Conservation (phyloP, 1,140 invertebrate genomes). For the Vanessa tameamea region DNA sequence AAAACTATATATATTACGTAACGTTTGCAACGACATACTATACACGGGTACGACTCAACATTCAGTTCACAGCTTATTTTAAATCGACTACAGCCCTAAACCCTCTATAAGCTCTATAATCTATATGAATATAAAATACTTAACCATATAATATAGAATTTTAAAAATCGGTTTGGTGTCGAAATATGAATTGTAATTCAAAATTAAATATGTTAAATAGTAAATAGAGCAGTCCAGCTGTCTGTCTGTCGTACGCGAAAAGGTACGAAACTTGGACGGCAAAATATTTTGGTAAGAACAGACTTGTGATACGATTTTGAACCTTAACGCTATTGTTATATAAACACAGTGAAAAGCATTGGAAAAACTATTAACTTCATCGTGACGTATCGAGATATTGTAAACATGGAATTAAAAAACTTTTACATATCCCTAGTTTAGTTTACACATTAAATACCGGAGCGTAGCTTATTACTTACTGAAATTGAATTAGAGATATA, state of each 20-base stretch:
- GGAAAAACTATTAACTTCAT: slow-evolving; percentile 24
- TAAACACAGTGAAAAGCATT: slow-evolving; percentile 33
- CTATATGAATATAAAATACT: slow-evolving; percentile 78
- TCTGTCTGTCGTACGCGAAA: slow-evolving; percentile 44
- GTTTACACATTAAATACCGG: slow-evolving; percentile 25
- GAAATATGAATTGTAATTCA: slow-evolving; percentile 62
- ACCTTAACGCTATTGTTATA: slow-evolving; percentile 23
- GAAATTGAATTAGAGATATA: slow-evolving; percentile 17
- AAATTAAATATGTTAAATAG: slow-evolving; percentile 54
- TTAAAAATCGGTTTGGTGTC: slow-evolving; percentile 67
- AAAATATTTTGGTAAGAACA: slow-evolving; percentile 69
- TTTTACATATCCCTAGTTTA: slow-evolving; percentile 31
- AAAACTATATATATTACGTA: too few species aligned
- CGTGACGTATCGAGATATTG: slow-evolving; percentile 28
- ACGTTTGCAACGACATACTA: neutral
- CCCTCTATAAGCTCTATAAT: slow-evolving; percentile 79
- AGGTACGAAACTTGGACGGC: slow-evolving; percentile 70
- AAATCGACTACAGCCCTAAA: slow-evolving; percentile 64
- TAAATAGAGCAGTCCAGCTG: slow-evolving; percentile 67
- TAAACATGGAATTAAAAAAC: slow-evolving; percentile 34
- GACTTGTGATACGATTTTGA: slow-evolving; percentile 29
- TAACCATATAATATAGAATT: slow-evolving; percentile 63
- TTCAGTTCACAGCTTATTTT: slow-evolving; percentile 42
- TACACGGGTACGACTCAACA: slow-evolving; percentile 19
- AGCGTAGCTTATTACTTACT: slow-evolving; percentile 27